Percentiles rank a stretch among this genome's conserved stretches.
Conservation (phyloP, 2,888 invertebrate species). For the Laothoe populi region DNA sequence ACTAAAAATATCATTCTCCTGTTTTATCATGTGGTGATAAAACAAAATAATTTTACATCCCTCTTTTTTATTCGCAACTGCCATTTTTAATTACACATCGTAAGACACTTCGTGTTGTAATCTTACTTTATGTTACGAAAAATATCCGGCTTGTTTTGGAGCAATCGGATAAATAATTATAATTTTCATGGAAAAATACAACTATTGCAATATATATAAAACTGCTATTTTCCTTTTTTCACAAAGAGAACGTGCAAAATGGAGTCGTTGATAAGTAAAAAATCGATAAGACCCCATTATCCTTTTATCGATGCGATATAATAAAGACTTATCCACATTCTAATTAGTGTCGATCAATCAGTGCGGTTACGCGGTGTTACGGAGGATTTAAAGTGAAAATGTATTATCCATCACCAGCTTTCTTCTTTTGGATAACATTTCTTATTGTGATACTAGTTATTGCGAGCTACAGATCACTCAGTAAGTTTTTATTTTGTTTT, state of each 20-base stretch:
- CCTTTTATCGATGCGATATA: conserved; percentile 25
- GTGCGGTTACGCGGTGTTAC: background rate
- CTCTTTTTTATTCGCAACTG: no score
- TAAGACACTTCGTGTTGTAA: no score
- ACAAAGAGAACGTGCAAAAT: conserved; percentile 6
- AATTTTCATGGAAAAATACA: no score
- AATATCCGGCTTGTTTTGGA: no score
- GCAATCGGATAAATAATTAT: no score
- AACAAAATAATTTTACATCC: no score
- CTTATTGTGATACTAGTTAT: conserved; percentile 43
- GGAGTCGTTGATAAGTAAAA: background rate
- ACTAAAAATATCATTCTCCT: no score
- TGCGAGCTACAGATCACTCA: conserved; percentile 39
- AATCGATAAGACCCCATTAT: conserved; percentile 22
- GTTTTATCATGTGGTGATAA: no score
- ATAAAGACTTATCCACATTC: background rate
- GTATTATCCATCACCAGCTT: conserved; percentile 43
- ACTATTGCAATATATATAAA: no score
- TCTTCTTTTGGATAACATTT: conserved; percentile 49
- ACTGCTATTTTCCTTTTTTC: background rate
- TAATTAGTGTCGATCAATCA: conserved; percentile 13
- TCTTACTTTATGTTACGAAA: no score
- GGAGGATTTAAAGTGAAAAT: conserved; percentile 11
- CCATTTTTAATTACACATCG: no score
- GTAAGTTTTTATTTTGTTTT: conserved; percentile 42